Conservation (phyloP, 2,797 vertebrate genomes). For the Amphiprion clarkii region DNA sequence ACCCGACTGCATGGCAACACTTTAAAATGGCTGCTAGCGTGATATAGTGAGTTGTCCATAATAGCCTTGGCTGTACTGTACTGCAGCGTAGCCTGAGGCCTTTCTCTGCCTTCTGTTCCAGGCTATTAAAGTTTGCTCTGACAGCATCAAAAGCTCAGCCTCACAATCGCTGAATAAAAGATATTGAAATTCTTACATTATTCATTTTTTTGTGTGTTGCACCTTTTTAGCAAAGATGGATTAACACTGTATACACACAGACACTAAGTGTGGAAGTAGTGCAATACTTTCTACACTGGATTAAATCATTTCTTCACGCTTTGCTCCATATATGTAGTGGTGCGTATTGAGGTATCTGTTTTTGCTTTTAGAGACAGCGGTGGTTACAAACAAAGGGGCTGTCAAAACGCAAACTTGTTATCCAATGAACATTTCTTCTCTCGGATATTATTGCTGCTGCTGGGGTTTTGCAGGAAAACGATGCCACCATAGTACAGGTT, state of each 20-base stretch:
- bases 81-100: constrained; percentile 58
- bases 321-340: constrained; percentile 33
- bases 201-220: constrained; percentile 74
- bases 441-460: constrained; percentile 31
- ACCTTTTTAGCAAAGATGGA: constrained; percentile 55
- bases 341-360: constrained; percentile 29
- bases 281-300: constrained; percentile 26
- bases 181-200: constrained; percentile 79
- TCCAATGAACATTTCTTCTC: constrained; percentile 28
- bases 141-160: constrained; percentile 74
- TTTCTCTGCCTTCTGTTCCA: constrained; percentile 67
- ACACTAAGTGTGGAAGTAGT: constrained; percentile 9
- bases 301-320: constrained; percentile 43
- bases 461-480: constrained; percentile 48
- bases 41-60: constrained; percentile 78
- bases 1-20: constrained; percentile 78
- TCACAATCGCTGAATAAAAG: constrained; percentile 76
- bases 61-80: constrained; percentile 74
- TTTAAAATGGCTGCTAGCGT: constrained; percentile 80
- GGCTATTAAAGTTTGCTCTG: constrained; percentile 82
- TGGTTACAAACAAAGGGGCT: constrained; percentile 37
- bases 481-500: constrained; percentile 54
- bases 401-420: constrained; percentile 49
- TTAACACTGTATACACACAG: constrained; percentile 19
- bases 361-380: constrained; percentile 47